These are phyloP conservation scores for Leptothorax acervorum DNA, from an alignment of 2,888 invertebrate species.

Conservation along the genomic window DNA sequence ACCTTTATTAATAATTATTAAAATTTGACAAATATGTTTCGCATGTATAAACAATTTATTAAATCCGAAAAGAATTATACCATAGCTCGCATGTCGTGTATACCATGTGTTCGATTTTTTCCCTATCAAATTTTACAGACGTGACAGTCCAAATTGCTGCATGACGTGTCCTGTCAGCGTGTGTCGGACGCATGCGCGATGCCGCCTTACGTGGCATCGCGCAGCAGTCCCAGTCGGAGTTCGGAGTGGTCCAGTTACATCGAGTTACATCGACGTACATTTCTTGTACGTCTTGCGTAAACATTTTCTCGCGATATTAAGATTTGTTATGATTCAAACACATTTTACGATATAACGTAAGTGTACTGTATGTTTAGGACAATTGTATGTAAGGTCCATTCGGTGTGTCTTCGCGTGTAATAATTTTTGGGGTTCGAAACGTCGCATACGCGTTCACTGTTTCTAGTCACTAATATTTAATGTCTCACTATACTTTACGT, in stretches of 20 bases:
- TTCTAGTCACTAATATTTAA: conserved; percentile 48
- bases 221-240: conserved; percentile 76
- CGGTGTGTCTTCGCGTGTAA: neutral
- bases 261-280: conserved; percentile 77
- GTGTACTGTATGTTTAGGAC: conserved; percentile 63
- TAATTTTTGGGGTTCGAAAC: conserved; percentile 66
- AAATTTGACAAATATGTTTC: neutral
- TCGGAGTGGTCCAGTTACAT: conserved; percentile 76
- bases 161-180: conserved; percentile 82
- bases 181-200: conserved; percentile 86
- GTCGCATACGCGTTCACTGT: conserved; percentile 65
- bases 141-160: conserved; percentile 63
- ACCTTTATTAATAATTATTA: neutral
- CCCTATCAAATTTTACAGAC: conserved; percentile 33
- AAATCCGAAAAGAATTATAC: neutral
- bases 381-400: neutral
- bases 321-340: conserved; percentile 82
- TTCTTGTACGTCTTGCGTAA: conserved; percentile 78
- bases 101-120: neutral
- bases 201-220: conserved; percentile 88
- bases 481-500: neutral
- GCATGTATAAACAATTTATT: neutral
- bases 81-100: neutral
- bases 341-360: conserved; percentile 77
- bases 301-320: conserved; percentile 78